Evolutionary conservation across 2,797 vertebrate genomes (phyloP).

Genomic region (Meriones psammophilus): DNA sequence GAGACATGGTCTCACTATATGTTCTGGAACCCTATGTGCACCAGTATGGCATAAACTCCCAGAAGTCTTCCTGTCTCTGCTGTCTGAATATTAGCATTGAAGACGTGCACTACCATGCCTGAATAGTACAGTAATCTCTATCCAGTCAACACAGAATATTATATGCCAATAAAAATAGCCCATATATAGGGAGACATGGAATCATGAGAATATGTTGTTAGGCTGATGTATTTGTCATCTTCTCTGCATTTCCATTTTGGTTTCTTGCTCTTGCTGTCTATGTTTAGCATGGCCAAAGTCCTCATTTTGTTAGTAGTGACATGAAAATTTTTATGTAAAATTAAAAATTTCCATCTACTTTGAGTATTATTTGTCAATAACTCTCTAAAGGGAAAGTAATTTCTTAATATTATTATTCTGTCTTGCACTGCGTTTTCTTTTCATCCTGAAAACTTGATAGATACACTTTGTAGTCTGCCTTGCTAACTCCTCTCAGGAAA

Average conservation of each 20-base stretch:
- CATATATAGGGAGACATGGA: neutral
- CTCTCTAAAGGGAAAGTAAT: conserved; percentile 32
- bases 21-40: neutral
- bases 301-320: conserved; percentile 56
- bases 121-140: conserved; percentile 44
- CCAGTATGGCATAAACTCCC: neutral
- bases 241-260: neutral
- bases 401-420: conserved; percentile 41
- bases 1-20: neutral
- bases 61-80: neutral
- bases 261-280: conserved; percentile 9
- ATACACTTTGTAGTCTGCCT: conserved; percentile 44
- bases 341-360: neutral
- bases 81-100: neutral
- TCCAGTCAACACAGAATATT: neutral
- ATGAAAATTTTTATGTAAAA: conserved; percentile 42
- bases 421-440: conserved; percentile 34
- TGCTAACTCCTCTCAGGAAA: conserved; percentile 62
- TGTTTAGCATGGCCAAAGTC: neutral
- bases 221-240: neutral
- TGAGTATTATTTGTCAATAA: conserved; percentile 17
- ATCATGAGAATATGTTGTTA: conserved; percentile 13
- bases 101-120: neutral
- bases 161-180: neutral
- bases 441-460: conserved; percentile 33